Evolutionary conservation across 2,888 invertebrate genomes (phyloP).

Genomic region (Apotomis capreana): DNA sequence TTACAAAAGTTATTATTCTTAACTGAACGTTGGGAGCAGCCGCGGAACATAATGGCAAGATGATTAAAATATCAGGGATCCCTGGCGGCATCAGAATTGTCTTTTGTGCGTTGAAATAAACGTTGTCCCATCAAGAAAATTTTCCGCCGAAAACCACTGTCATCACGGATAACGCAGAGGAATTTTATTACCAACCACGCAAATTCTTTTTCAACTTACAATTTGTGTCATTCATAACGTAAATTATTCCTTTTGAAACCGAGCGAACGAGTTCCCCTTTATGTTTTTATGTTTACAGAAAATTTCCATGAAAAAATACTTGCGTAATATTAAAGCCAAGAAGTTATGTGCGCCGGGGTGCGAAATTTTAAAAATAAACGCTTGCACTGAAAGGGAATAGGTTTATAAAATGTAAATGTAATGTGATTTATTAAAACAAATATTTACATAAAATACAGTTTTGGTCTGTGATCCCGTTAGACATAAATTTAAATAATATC

Average conservation of each 20-base stretch:
- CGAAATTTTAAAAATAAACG: constrained; percentile 17
- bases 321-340: constrained; percentile 15
- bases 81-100: constrained; percentile 52
- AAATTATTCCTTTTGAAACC: constrained; percentile 53
- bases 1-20: constrained; percentile 53
- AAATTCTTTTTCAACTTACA: constrained; percentile 48
- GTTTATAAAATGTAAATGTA: background rate
- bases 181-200: constrained; percentile 57
- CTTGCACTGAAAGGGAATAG: background rate
- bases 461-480: background rate
- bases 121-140: constrained; percentile 59
- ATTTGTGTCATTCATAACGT: constrained; percentile 55
- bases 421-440: background rate
- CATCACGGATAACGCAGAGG: constrained; percentile 52
- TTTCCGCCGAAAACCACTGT: constrained; percentile 54
- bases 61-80: constrained; percentile 64
- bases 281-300: constrained; percentile 34
- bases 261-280: constrained; percentile 37
- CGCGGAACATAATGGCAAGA: constrained; percentile 55
- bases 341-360: constrained; percentile 13
- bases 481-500: too few species aligned
- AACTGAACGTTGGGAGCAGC: constrained; percentile 49
- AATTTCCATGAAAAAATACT: constrained; percentile 35
- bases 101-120: constrained; percentile 56
- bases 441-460: background rate